These are phyloP conservation scores for Cynocephalus volans DNA, from an alignment of 2,113 vertebrate genomes.

Conservation along the genomic window DNA sequence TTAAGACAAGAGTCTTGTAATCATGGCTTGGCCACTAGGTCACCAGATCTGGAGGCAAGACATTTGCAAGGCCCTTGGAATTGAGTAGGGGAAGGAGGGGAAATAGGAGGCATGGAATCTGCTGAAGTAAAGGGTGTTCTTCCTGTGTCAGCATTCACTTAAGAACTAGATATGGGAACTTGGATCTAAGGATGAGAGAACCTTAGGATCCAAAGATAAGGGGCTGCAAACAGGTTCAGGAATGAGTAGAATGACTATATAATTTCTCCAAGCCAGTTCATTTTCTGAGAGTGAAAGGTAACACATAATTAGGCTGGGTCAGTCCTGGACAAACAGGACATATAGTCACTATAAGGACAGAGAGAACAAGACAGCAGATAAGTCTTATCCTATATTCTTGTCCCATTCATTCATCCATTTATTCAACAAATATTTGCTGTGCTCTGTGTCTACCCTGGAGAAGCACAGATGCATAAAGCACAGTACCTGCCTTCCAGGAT, in stretches of 20 bases:
- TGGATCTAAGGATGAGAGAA: not conserved
- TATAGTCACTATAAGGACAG: not conserved
- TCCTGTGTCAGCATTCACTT: not conserved
- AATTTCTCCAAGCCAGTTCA: not conserved
- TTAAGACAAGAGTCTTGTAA: not conserved
- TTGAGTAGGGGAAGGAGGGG: not conserved
- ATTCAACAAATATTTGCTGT: conserved; percentile 16
- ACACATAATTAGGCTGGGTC: not conserved
- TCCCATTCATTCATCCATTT: not conserved
- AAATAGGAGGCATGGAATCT: not conserved
- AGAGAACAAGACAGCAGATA: not conserved
- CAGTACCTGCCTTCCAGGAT: not conserved
- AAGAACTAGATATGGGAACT: not conserved
- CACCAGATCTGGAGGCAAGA: not conserved
- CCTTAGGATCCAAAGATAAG: not conserved
- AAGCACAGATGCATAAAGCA: not conserved
- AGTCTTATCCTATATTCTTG: not conserved
- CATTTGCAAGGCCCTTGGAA: not conserved
- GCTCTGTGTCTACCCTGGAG: not conserved
- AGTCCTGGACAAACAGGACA: not conserved
- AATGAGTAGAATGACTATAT: not conserved
- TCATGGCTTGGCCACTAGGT: not conserved
- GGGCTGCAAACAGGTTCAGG: not conserved
- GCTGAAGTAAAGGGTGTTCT: not conserved
- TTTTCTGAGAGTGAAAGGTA: not conserved